Base-by-base conservation (phyloP, 1,140 invertebrate species). In the Mycetomoellerius zeteki region DNA sequence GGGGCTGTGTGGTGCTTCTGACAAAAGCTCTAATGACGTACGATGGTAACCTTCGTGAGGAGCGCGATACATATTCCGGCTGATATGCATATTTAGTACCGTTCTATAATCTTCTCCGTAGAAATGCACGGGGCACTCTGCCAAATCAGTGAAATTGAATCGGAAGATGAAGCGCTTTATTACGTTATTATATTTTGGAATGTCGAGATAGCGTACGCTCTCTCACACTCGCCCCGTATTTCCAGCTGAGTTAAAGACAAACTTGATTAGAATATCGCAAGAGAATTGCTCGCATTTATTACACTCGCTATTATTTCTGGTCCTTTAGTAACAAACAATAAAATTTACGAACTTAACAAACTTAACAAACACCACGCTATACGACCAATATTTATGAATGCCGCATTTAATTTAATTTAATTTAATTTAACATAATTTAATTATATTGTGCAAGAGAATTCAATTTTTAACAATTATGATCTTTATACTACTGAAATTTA, bases 111-210 rank as follows among this genome's bases (percentile, higher is more conserved):
- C 54, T 47, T 75, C 69, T 33, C 69, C 56, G 54, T 60, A 50
- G 80, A 73, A 73, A 60, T 73, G 24, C 54, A 64, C 24, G 37
- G 69, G 80, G 80, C 80, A 84, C 56, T 60, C 54, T 84, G 80
- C 80, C 80, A 84, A 84, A 84, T 84, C 80, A 84, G 24, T 43
- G 37, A 84, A 84, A 84, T 84, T 84, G 80, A 84, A 75, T 84
- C 80, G 69, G 69, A 84, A 84, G 69, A 19, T 43, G 16, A 47
- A 60, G 54, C 54, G 37, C 80, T 84, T 84, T 73, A 73, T 84
- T 84, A 84, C 54, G 54, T 84, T 84, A 75, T 75, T 84, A 84
- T 84, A 75, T 84, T 60, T 75, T 24, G 65, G 27, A 47, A 58
- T 24, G 54, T 24, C 80, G 69, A 62, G 54, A 24, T 33, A 24